Conservation (phyloP, 2,888 invertebrate genomes). For the Tillus elongatus region DNA sequence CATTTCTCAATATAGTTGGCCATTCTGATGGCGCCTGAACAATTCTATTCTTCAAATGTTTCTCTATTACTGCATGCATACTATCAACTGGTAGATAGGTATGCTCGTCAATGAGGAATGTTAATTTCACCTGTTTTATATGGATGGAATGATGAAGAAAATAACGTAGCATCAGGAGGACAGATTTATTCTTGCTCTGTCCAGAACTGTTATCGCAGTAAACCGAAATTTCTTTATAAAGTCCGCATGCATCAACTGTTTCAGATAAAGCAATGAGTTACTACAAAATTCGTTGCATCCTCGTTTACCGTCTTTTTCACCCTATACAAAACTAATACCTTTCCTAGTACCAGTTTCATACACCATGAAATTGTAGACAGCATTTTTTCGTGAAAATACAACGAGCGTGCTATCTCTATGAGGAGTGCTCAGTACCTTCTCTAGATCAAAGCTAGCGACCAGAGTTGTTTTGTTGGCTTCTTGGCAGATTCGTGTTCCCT, state of each 20-base stretch:
- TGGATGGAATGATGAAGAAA: conserved; percentile 20
- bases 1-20: conserved; percentile 16
- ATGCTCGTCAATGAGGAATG: conserved; percentile 29
- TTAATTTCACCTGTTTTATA: conserved; percentile 23
- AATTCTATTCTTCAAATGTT: conserved; percentile 19
- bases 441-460: conserved; percentile 20
- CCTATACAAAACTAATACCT: conserved; percentile 21
- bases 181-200: conserved; percentile 20
- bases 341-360: conserved; percentile 21
- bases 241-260: conserved; percentile 19
- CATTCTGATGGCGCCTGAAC: conserved; percentile 24
- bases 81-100: conserved; percentile 29
- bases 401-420: conserved; percentile 19
- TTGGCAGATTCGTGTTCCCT: conserved; percentile 7
- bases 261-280: conserved; percentile 11
- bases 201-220: conserved; percentile 21
- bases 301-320: conserved; percentile 19
- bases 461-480: conserved; percentile 7
- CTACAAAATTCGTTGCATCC: conserved; percentile 17
- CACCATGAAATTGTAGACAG: conserved; percentile 23
- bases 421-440: conserved; percentile 23
- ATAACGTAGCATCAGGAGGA: conserved; percentile 16
- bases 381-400: conserved; percentile 22
- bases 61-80: conserved; percentile 23
- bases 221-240: conserved; percentile 14